Conservation (phyloP, 30 jellyfish, hydroid and myxozoan genomes). For the Mastigias papua region DNA sequence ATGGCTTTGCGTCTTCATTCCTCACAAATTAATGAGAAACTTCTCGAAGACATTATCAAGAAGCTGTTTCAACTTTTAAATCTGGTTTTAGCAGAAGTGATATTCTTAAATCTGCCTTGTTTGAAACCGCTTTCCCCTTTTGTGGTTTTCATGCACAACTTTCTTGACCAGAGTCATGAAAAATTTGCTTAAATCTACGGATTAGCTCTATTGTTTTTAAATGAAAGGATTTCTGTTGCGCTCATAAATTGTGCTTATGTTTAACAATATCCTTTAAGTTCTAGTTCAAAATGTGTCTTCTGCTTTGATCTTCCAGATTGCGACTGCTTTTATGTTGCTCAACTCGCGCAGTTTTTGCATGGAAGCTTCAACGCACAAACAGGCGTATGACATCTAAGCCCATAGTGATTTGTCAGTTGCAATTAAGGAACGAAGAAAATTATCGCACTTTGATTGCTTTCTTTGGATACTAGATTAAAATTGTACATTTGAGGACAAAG, state of each 20-base stretch:
- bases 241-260: constrained; percentile 8
- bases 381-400: neutral
- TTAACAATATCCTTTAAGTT: neutral
- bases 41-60: too few species aligned
- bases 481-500: too few species aligned
- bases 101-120: too few species aligned
- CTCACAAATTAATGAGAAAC: too few species aligned
- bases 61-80: too few species aligned
- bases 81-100: too few species aligned
- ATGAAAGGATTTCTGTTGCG: neutral
- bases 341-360: constrained; percentile 7
- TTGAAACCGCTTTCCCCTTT: too few species aligned
- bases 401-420: neutral
- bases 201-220: neutral
- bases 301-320: constrained; percentile 8
- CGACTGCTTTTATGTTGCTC: neutral
- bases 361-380: neutral
- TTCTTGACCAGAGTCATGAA: neutral
- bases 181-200: neutral
- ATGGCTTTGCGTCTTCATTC: too few species aligned
- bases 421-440: neutral
- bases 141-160: neutral
- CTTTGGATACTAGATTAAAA: neutral
- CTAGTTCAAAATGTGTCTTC: neutral
- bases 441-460: neutral